Conservation (phyloP, 2,113 vertebrate species). For the Brachyhypopomus occidentalis region DNA sequence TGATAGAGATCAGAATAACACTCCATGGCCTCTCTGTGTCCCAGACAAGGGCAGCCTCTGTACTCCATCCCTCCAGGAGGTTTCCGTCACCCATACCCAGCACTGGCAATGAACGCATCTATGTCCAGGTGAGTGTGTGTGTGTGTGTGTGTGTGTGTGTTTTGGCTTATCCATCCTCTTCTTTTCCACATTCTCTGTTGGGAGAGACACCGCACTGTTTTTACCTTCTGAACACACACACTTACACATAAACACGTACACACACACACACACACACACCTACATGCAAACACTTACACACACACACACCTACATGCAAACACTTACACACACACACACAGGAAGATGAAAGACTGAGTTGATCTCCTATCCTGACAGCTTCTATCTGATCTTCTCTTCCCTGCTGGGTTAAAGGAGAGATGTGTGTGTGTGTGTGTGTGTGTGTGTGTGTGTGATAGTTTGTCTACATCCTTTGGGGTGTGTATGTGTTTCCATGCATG, state of each 20-base stretch:
- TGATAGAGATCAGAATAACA: too few relatives aligned
- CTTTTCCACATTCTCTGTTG: background rate
- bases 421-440: too few relatives aligned
- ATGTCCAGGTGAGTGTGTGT: constrained; percentile 85
- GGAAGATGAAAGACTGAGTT: constrained; percentile 67
- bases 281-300: too few relatives aligned
- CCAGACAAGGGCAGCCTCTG: constrained; percentile 87
- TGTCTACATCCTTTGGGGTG: too few relatives aligned
- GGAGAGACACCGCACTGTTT: background rate
- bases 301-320: constrained; percentile 55
- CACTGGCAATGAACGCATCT: constrained; percentile 92
- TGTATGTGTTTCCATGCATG: too few relatives aligned
- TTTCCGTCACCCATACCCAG: constrained; percentile 86
- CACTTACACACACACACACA: background rate
- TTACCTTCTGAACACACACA: constrained; percentile 57
- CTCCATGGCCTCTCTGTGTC: constrained; percentile 46
- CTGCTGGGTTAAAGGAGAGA: constrained; percentile 55
- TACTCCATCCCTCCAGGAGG: constrained; percentile 87
- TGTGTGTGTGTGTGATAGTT: too few relatives aligned
- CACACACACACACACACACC: background rate
- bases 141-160: background rate
- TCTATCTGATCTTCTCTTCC: constrained; percentile 66
- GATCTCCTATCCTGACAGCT: constrained; percentile 69
- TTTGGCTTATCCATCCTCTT: background rate
- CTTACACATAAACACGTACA: background rate